Evolutionary conservation across 2,113 vertebrate species (phyloP).

Genomic region (Boulengeromyrus knoepffleri): DNA sequence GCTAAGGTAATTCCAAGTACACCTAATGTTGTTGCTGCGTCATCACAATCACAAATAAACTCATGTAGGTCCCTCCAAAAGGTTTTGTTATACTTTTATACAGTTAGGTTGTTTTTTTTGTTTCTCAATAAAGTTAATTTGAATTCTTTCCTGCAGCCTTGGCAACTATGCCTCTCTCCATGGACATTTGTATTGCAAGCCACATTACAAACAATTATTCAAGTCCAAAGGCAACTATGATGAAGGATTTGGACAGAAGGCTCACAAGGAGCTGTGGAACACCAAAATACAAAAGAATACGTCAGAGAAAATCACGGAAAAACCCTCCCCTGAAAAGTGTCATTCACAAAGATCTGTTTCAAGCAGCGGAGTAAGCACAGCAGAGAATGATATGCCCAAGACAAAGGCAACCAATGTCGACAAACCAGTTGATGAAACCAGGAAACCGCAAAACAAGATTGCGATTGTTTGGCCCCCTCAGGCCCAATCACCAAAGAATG

Average conservation of each 20-base stretch:
- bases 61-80: neutral
- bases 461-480: slow-evolving; percentile 86
- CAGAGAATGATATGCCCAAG: neutral
- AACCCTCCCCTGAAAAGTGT: slow-evolving; percentile 43
- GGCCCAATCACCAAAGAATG: slow-evolving; percentile 64
- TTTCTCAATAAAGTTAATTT: neutral
- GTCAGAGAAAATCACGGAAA: slow-evolving; percentile 38
- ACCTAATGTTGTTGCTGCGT: neutral
- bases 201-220: slow-evolving; percentile 95
- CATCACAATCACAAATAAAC: neutral
- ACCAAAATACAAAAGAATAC: slow-evolving; percentile 57
- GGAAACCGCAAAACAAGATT: slow-evolving; percentile 71
- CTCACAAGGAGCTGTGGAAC: slow-evolving; percentile 82
- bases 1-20: slow-evolving; percentile 69
- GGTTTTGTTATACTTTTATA: neutral
- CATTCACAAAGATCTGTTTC: slow-evolving; percentile 17
- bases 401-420: slow-evolving; percentile 23
- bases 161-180: slow-evolving; percentile 97
- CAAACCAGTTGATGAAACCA: slow-evolving; percentile 51
- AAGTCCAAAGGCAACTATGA: slow-evolving; percentile 98
- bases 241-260: slow-evolving; percentile 92
- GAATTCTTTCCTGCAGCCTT: slow-evolving; percentile 60
- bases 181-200: slow-evolving; percentile 93
- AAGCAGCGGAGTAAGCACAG: slow-evolving; percentile 16
- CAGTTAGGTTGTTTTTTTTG: neutral